These are phyloP conservation scores for Ciconia boyciana DNA, from an alignment of 2,113 vertebrate species.

Conservation along the genomic window DNA sequence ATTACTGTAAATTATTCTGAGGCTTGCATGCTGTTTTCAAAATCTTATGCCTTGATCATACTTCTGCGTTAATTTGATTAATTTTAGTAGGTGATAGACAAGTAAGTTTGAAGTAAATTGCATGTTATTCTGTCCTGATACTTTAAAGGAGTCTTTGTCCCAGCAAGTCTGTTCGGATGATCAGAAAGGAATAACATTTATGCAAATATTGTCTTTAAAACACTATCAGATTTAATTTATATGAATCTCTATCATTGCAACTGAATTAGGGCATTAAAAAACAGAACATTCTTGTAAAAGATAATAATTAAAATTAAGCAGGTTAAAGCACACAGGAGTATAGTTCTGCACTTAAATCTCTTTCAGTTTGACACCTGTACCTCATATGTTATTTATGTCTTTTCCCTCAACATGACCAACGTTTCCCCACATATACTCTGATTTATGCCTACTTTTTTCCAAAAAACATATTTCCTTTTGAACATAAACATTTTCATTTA, in stretches of 20 bases:
- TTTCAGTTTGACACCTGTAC: background rate
- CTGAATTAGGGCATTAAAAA: background rate
- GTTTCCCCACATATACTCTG: background rate
- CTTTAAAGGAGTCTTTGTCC: background rate
- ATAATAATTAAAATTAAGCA: background rate
- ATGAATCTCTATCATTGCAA: background rate
- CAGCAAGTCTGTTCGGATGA: background rate
- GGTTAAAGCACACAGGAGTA: background rate
- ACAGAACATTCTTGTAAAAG: background rate
- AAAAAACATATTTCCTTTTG: background rate
- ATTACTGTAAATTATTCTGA: background rate
- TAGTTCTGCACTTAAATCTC: background rate
- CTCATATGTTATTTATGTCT: background rate
- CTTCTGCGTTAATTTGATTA: background rate
- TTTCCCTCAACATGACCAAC: background rate
- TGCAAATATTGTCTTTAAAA: background rate
- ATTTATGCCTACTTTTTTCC: background rate
- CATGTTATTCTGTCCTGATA: background rate
- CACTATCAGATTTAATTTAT: background rate
- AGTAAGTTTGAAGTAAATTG: background rate
- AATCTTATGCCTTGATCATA: background rate
- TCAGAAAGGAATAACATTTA: background rate
- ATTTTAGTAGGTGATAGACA: background rate
- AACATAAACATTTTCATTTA: background rate
- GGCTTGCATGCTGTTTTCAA: background rate